Evolutionary conservation across 2,113 vertebrate genomes (phyloP).

Genomic region (Pollimyrus isidori): DNA sequence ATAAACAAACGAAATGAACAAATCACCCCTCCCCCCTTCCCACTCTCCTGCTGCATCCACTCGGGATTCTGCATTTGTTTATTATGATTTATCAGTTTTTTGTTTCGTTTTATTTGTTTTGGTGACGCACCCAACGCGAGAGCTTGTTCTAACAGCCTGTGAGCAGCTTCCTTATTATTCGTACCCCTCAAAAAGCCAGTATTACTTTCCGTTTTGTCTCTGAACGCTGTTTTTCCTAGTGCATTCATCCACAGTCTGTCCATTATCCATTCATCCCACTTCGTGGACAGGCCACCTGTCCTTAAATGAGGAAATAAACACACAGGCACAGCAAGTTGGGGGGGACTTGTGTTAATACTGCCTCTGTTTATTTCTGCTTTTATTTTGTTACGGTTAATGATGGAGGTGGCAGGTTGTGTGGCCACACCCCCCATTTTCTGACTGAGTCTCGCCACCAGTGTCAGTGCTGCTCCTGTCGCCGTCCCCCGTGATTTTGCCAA

Average conservation of each 20-base stretch:
- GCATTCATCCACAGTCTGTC: slow-evolving; percentile 28
- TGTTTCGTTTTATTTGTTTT: not conserved
- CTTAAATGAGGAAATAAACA: slow-evolving; percentile 35
- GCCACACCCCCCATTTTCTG: not conserved
- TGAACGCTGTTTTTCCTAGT: slow-evolving; percentile 25
- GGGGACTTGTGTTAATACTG: slow-evolving; percentile 23
- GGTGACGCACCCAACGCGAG: slow-evolving; percentile 41
- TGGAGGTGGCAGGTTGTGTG: not conserved
- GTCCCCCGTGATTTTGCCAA: not conserved
- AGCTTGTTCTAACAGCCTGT: slow-evolving; percentile 31
- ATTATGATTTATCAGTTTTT: slow-evolving; percentile 14
- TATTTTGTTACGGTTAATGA: not conserved
- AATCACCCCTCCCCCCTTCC: slow-evolving; percentile 61
- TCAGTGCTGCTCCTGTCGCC: not conserved
- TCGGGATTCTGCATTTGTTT: slow-evolving; percentile 69
- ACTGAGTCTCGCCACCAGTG: not conserved
- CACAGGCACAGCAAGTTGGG: slow-evolving; percentile 16
- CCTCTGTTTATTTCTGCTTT: slow-evolving; percentile 17
- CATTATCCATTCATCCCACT: slow-evolving; percentile 24
- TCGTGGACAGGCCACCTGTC: slow-evolving; percentile 33
- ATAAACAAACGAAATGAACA: slow-evolving; percentile 38
- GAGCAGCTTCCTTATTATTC: slow-evolving; percentile 39
- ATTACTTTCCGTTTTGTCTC: slow-evolving; percentile 21
- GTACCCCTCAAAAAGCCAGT: slow-evolving; percentile 32
- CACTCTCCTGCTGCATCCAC: slow-evolving; percentile 72